These are phyloP conservation scores for Bombus difficillimus DNA, from an alignment of 1,140 invertebrate species.

Conservation along the genomic window DNA sequence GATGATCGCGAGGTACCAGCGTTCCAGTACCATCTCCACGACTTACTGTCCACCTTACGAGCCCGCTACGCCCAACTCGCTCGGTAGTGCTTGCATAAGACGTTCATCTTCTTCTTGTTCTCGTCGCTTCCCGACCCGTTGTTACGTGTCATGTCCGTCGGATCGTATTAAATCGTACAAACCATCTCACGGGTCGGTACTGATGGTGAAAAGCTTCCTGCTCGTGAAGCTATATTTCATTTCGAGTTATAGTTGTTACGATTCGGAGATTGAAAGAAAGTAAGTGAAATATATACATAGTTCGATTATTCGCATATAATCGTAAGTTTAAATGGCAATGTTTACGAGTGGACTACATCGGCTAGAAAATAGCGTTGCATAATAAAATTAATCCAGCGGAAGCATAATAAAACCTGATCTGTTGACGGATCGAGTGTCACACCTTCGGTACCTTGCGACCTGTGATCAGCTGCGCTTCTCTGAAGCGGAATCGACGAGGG, in stretches of 20 bases:
- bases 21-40: constrained; percentile 49
- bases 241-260: not conserved
- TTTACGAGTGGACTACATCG: not conserved
- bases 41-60: constrained; percentile 53
- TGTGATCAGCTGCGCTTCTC: constrained; percentile 22
- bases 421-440: constrained; percentile 37
- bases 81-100: constrained; percentile 45
- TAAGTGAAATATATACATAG: not conserved
- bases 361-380: not conserved
- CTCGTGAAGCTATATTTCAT: constrained; percentile 34
- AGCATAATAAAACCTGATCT: constrained; percentile 8
- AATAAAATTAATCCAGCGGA: not conserved
- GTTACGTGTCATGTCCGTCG: constrained; percentile 48
- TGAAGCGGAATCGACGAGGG: constrained; percentile 18
- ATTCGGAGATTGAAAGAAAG: no score
- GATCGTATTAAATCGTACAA: constrained; percentile 57
- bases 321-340: not conserved
- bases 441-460: constrained; percentile 22
- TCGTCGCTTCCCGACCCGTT: constrained; percentile 30
- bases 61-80: constrained; percentile 28
- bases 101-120: constrained; percentile 42
- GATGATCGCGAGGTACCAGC: constrained; percentile 54
- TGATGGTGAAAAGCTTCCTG: constrained; percentile 35
- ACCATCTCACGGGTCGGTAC: constrained; percentile 36
- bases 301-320: not conserved